phyloP scores from a whole-genome alignment of 2,888 invertebrate species.

The Amblyjoppa proteus region DNA sequence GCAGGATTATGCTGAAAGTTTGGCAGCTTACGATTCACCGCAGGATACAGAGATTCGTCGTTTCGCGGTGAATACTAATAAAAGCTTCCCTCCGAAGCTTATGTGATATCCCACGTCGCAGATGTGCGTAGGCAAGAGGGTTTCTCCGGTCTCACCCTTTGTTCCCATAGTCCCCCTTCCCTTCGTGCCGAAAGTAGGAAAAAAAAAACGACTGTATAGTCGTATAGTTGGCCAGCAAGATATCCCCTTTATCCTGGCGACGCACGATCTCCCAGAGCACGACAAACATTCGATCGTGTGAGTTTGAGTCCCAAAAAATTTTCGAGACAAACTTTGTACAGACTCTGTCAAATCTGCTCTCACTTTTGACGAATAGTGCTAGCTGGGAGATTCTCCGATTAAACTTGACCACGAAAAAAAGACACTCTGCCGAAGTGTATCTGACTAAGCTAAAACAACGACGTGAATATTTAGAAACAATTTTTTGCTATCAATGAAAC shows the following conservation, averaged over 20 bases:
- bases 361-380: neutral
- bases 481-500: neutral
- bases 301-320: slow-evolving; percentile 29
- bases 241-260: slow-evolving; percentile 34
- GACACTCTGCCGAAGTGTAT: neutral
- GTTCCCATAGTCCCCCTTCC: neutral
- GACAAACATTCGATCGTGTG: slow-evolving; percentile 32
- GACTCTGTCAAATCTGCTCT: neutral
- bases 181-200: slow-evolving; percentile 4
- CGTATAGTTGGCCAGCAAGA: neutral
- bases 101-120: slow-evolving; percentile 13
- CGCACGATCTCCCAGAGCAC: slow-evolving; percentile 5
- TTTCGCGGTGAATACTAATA: slow-evolving; percentile 50
- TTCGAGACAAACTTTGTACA: neutral
- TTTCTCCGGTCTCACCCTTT: neutral
- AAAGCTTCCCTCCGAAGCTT: slow-evolving; percentile 27
- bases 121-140: neutral
- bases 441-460: neutral
- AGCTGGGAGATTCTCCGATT: neutral
- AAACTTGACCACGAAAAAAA: neutral
- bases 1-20: neutral
- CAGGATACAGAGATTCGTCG: slow-evolving; percentile 20
- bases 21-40: slow-evolving; percentile 14
- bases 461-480: neutral
- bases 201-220: slow-evolving; percentile 1